These are phyloP conservation scores for Ondatra zibethicus DNA, from an alignment of 2,113 vertebrate genomes.

Conservation along the genomic window DNA sequence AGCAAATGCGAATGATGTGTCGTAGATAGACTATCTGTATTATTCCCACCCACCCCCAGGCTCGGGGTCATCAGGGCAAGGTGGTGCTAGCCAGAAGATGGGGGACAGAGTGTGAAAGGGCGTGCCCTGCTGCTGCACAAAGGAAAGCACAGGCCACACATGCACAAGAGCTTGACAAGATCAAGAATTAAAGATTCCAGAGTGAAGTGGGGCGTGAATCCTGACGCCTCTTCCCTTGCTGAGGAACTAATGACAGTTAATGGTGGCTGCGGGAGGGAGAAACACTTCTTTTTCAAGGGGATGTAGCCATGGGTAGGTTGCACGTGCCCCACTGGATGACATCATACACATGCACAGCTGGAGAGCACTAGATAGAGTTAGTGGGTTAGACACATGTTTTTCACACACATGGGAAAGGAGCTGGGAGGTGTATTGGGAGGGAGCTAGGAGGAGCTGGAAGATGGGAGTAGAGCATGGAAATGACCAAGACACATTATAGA, in stretches of 20 bases:
- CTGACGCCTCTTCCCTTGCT: neutral
- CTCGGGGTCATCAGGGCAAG: neutral
- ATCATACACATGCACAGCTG: neutral
- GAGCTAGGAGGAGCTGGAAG: neutral
- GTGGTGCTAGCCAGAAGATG: neutral
- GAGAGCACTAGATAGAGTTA: neutral
- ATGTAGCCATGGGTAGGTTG: neutral
- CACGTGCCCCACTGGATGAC: no score
- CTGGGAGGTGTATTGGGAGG: neutral
- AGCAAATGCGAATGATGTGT: no score
- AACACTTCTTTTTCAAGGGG: neutral
- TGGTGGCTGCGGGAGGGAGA: neutral
- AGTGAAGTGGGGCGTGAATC: neutral
- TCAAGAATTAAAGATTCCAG: neutral
- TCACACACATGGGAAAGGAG: neutral
- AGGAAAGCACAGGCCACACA: neutral
- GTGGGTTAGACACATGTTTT: neutral
- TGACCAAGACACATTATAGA: neutral
- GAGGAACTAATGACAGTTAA: neutral
- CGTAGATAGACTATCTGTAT: neutral
- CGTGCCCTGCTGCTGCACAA: neutral
- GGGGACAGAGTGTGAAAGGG: neutral
- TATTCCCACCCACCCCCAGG: no score
- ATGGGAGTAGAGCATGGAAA: neutral
- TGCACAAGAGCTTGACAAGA: neutral